These are phyloP conservation scores for Xestia xanthographa DNA, from an alignment of 2,888 invertebrate species.

Conservation along the genomic window DNA sequence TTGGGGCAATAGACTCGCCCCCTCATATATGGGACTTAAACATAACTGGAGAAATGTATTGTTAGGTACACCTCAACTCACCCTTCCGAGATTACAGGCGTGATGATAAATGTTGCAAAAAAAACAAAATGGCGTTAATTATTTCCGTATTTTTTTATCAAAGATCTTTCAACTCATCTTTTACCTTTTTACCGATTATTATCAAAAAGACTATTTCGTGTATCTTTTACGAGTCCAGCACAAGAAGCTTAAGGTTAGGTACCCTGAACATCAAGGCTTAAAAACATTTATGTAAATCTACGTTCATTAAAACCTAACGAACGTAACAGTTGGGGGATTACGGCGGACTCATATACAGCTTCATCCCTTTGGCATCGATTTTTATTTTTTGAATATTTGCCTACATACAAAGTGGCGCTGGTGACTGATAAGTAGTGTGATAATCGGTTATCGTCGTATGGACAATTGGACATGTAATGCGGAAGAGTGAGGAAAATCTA, in stretches of 20 bases:
- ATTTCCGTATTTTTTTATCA: background rate
- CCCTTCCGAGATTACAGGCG: no score
- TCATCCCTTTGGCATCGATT: slow-evolving; percentile 53
- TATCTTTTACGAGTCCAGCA: slow-evolving; percentile 50
- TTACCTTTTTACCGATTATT: slow-evolving; percentile 8
- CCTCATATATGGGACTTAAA: no score
- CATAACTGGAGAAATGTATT: no score
- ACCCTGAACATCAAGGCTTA: slow-evolving; percentile 68
- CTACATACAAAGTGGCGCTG: background rate
- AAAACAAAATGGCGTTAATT: background rate
- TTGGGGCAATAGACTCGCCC: no score
- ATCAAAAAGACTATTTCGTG: slow-evolving; percentile 44
- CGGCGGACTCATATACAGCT: slow-evolving; percentile 67
- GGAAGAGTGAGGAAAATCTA: no score
- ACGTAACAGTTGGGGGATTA: slow-evolving; percentile 74
- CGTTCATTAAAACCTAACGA: slow-evolving; percentile 82
- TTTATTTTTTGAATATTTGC: slow-evolving; percentile 39
- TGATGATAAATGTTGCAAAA: background rate
- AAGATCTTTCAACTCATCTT: background rate
- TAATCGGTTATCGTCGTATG: no score
- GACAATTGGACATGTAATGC: no score
- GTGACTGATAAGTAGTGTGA: no score
- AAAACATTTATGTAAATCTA: slow-evolving; percentile 80
- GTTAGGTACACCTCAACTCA: no score
- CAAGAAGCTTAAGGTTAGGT: slow-evolving; percentile 72